phyloP scores from a whole-genome alignment of 2,888 invertebrate species.

The Conus canariensis region DNA sequence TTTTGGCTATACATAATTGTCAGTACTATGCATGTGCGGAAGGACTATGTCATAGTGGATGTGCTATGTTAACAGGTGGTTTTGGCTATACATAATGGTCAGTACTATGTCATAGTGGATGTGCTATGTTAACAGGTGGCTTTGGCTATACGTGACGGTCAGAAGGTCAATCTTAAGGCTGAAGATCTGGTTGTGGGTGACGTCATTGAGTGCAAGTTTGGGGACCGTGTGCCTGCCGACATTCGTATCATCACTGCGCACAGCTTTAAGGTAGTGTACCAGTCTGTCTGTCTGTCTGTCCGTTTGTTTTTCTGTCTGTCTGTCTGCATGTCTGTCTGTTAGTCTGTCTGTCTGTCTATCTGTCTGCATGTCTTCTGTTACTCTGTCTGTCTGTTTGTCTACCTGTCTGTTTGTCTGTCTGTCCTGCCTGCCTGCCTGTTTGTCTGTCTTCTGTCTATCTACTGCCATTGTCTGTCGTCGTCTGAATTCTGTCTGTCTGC shows the following conservation, averaged over 20 bases:
- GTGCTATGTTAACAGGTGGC: slow-evolving; percentile 70
- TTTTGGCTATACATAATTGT: too few relatives aligned
- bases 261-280: slow-evolving; percentile 88
- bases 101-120: too few relatives aligned
- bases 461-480: not conserved
- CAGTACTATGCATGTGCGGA: too few relatives aligned
- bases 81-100: too few relatives aligned
- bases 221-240: slow-evolving; percentile 99
- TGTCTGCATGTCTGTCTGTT: not conserved
- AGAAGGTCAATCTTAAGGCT: slow-evolving; percentile 80
- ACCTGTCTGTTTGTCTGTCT: not conserved
- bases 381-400: not conserved
- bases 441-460: not conserved
- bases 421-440: not conserved
- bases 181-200: slow-evolving; percentile 96
- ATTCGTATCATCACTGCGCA: slow-evolving; percentile 95
- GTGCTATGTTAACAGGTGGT: not conserved
- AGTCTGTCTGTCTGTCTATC: not conserved
- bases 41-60: too few relatives aligned
- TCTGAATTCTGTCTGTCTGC: not conserved
- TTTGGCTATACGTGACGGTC: slow-evolving; percentile 84
- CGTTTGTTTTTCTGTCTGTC: not conserved
- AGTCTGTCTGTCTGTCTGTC: not conserved
- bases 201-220: slow-evolving; percentile 99
- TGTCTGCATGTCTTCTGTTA: not conserved